Percentiles rank a stretch among this genome's conserved stretches.
These are phyloP conservation scores for Nothocercus julius DNA, from an alignment of 2,113 vertebrate genomes.

Conservation along the genomic window DNA sequence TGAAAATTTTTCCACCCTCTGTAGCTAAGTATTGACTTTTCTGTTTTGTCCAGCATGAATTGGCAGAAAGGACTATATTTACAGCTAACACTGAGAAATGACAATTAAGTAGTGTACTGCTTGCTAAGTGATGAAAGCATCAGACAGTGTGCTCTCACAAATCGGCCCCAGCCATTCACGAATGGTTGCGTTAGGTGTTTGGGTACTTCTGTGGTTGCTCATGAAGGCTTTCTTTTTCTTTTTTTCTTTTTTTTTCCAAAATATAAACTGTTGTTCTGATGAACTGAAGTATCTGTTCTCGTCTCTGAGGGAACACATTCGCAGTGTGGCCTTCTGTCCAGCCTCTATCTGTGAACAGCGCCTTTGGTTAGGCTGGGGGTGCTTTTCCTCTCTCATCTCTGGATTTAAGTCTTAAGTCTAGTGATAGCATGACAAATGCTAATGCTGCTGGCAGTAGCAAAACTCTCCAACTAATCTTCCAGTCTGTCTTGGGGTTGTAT, in stretches of 20 bases:
- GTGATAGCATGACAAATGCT: neutral
- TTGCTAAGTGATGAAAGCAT: constrained; percentile 24
- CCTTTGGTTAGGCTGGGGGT: neutral
- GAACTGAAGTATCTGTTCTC: neutral
- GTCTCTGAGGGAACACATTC: accelerated
- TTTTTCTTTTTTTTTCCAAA: neutral
- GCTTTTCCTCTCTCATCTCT: neutral
- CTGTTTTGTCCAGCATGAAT: neutral
- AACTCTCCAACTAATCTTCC: neutral
- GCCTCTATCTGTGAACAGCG: neutral
- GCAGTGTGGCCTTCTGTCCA: neutral
- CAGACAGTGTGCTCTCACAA: neutral
- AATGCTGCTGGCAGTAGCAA: neutral
- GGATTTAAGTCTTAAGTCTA: neutral
- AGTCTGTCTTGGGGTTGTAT: neutral
- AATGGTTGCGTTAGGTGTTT: neutral
- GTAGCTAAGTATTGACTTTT: neutral
- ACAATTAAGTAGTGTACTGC: neutral
- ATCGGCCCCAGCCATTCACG: neutral
- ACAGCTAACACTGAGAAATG: constrained; percentile 5
- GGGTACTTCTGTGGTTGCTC: neutral
- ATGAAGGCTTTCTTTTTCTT: neutral
- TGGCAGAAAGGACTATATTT: neutral
- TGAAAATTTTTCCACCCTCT: neutral
- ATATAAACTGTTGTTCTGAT: neutral